These are phyloP conservation scores for Ciconia stormi DNA, from an alignment of 2,113 vertebrate genomes.

Conservation along the genomic window DNA sequence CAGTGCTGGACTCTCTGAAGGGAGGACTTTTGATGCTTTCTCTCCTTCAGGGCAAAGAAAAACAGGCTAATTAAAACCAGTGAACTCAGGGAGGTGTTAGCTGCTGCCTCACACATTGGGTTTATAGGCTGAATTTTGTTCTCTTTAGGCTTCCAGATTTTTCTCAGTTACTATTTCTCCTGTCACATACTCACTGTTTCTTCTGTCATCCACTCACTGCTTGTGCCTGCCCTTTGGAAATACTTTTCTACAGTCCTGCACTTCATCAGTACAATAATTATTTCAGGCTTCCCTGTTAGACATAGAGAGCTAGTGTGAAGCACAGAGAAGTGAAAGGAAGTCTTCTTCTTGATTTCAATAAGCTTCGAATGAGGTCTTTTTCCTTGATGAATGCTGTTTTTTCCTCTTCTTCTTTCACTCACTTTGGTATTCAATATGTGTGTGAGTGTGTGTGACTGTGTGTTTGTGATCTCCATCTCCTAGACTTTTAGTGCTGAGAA, in stretches of 20 bases:
- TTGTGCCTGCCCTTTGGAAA: slow-evolving; percentile 27
- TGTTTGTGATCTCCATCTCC: background rate
- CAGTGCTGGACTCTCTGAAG: background rate
- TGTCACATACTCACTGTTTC: slow-evolving; percentile 53
- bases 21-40: background rate
- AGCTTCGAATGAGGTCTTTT: background rate
- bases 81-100: background rate
- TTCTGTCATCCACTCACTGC: background rate
- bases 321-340: slow-evolving; percentile 2
- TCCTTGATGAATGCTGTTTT: background rate
- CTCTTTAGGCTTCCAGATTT: slow-evolving; percentile 54
- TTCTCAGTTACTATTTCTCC: slow-evolving; percentile 61
- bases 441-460: background rate
- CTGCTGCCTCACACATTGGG: slow-evolving; percentile 31
- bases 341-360: background rate
- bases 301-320: background rate
- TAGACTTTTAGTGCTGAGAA: background rate
- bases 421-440: background rate
- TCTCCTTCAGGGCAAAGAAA: background rate
- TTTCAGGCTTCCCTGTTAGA: slow-evolving; percentile 45
- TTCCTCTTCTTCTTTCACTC: slow-evolving; percentile 1
- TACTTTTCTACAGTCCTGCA: slow-evolving; percentile 31
- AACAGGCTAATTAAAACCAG: slow-evolving; percentile 23
- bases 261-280: slow-evolving; percentile 53
- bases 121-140: slow-evolving; percentile 53